Percentiles rank a stretch among this genome's conserved stretches.
Evolutionary conservation across 2,888 invertebrate species (phyloP).

Genomic region (Cyrtodaria siliqua): DNA sequence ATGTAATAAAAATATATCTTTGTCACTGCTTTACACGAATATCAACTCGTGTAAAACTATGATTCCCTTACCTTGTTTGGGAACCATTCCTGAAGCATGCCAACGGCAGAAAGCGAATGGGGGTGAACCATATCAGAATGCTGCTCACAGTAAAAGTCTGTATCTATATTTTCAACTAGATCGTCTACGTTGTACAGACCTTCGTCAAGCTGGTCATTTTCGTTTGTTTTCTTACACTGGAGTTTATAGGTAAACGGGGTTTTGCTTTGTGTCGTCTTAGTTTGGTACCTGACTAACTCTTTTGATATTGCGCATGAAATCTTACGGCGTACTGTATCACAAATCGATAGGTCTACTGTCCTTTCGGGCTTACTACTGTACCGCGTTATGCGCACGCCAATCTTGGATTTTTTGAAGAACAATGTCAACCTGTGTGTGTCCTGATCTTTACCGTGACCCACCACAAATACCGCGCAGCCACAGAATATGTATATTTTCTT

Average conservation of each 20-base stretch:
- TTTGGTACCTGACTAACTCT: constrained; percentile 34
- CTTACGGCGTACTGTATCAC: constrained; percentile 38
- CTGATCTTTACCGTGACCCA: constrained; percentile 20
- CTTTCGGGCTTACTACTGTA: constrained; percentile 25
- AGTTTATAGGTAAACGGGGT: constrained; percentile 36
- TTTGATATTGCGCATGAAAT: constrained; percentile 27
- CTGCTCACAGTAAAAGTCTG: constrained; percentile 33
- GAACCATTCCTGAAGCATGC: constrained; percentile 47
- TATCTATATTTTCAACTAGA: constrained; percentile 4
- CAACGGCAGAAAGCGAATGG: constrained; percentile 16
- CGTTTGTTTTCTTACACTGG: constrained; percentile 31
- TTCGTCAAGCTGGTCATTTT: constrained; percentile 30
- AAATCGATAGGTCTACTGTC: constrained; percentile 29
- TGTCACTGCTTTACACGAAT: no score
- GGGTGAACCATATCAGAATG: constrained; percentile 39
- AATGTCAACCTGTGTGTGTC: constrained; percentile 45
- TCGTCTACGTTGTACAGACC: constrained; percentile 32
- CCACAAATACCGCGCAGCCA: constrained; percentile 50
- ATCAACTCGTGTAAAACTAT: not conserved
- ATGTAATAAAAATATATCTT: no score
- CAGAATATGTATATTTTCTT: constrained; percentile 39
- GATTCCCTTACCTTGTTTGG: constrained; percentile 30
- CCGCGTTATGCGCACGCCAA: constrained; percentile 42
- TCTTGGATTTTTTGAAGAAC: constrained; percentile 42
- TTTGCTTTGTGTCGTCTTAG: not conserved